Evolutionary conservation across 1,140 invertebrate species (phyloP).

Genomic region (Cotesia glomerata): DNA sequence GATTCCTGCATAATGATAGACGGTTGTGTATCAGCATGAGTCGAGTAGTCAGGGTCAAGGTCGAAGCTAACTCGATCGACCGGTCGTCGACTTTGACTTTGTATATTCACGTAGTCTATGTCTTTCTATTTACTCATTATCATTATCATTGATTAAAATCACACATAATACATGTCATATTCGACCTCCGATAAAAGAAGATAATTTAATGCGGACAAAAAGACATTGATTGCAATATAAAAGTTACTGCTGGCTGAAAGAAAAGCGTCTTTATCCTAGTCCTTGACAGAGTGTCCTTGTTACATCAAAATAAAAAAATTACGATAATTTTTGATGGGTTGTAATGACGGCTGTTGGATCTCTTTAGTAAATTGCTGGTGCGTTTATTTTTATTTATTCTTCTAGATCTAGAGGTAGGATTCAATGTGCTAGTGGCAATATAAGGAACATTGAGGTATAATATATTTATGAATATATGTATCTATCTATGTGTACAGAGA

Average conservation of each 20-base stretch:
- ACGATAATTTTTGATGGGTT: not conserved
- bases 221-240: not conserved
- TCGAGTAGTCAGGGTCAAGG: slow-evolving; percentile 32
- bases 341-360: not conserved
- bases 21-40: slow-evolving; percentile 4
- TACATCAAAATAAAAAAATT: not conserved
- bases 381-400: not conserved
- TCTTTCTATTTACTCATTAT: not conserved
- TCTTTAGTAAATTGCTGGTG: slow-evolving; percentile 10
- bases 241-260: not conserved
- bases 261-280: not conserved
- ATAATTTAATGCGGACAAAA: not conserved
- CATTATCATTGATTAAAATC: not conserved
- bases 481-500: not conserved
- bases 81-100: slow-evolving; percentile 32
- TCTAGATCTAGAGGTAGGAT: not conserved
- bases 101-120: not conserved
- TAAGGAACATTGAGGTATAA: not conserved
- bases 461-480: too few species aligned
- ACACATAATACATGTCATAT: not conserved
- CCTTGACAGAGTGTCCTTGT: not conserved
- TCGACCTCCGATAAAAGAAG: not conserved
- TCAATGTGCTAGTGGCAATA: too few species aligned
- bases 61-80: slow-evolving; percentile 31
- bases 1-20: not conserved